These are phyloP conservation scores for Rhinolophus ferrumequinum DNA, from an alignment of 2,113 vertebrate genomes.

Conservation along the genomic window DNA sequence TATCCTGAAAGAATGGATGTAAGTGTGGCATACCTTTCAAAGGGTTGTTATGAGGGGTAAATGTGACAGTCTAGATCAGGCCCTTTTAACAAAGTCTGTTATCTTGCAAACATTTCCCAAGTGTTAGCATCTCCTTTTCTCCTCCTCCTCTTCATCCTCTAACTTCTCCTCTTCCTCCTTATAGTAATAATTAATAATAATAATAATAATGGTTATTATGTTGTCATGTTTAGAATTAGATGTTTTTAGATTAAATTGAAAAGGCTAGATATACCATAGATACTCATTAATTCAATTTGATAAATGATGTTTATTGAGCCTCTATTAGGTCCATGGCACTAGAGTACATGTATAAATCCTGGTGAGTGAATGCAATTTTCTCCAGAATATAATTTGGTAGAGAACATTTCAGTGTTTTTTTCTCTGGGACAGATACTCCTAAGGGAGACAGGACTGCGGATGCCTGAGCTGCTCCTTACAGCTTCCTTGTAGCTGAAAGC, in stretches of 20 bases:
- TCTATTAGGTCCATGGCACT: background rate
- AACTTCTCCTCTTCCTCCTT: background rate
- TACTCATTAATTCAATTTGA: background rate
- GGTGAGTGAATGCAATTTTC: background rate
- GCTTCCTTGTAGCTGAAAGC: background rate
- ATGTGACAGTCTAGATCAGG: background rate
- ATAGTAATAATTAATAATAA: background rate
- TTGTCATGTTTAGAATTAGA: background rate
- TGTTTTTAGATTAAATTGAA: background rate
- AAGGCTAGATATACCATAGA: background rate
- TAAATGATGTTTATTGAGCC: background rate
- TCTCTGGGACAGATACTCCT: background rate
- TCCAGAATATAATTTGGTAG: background rate
- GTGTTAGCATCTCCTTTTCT: rapidly evolving
- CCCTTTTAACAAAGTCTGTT: background rate
- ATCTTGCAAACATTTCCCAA: rapidly evolving
- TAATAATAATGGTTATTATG: background rate
- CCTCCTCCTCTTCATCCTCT: background rate
- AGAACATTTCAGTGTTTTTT: background rate
- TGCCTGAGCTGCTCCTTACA: background rate
- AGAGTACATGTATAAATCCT: background rate
- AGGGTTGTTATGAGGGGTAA: background rate
- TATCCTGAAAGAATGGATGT: background rate
- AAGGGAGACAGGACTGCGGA: background rate
- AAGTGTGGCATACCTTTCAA: background rate